Base-by-base conservation (phyloP, 1,140 invertebrate genomes). In the Camponotus vicinus region DNA sequence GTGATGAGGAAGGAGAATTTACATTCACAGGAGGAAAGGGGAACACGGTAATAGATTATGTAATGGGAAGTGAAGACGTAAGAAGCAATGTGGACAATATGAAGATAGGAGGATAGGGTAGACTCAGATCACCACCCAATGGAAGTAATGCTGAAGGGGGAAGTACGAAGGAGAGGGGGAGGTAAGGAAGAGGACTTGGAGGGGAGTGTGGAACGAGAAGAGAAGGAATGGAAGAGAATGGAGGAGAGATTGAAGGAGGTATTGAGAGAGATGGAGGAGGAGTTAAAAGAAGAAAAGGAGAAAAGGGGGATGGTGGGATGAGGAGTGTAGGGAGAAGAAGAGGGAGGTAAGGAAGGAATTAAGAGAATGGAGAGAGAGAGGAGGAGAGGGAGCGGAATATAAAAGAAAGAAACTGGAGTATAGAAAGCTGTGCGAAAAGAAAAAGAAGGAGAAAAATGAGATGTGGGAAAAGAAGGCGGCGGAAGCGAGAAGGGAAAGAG, bases 1-100 rank as follows among this genome's bases (percentile, higher is more conserved):
- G 87, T 21, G 90, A 91, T 49, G 86, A 85, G 66, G 73, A 87
- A 64, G 88, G 90, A 64, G 86, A 88, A 71, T 79, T 40, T 40
- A 88, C 87, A 7, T 88, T 79, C 34, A 70, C 75, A 18, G 86
- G 87, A 49, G 63, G 57, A 2, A 84, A 63, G 61, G 90, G 83
- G 13, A 69, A 69, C 27, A 76, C 85, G 13, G 82, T 90, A 2
- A 87, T 91, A 32, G 88, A 90, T 79, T 87, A 87, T 34, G 83
- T 84, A 42, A 73, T 88, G 37, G 85, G 70, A 64, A 70, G 42
- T 6, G 32, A 40, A 13, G 69, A n/a, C 2, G 0, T 7, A 0
- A 59, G 55, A 55, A n/a, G 21, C 7, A 27, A 7, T 6, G 8
- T 59, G 8, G 18, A n/a, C 7, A n/a, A 6, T 1, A 1, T 59